These are phyloP conservation scores for Eubucco bourcierii DNA, from an alignment of 2,113 vertebrate genomes.

Conservation along the genomic window DNA sequence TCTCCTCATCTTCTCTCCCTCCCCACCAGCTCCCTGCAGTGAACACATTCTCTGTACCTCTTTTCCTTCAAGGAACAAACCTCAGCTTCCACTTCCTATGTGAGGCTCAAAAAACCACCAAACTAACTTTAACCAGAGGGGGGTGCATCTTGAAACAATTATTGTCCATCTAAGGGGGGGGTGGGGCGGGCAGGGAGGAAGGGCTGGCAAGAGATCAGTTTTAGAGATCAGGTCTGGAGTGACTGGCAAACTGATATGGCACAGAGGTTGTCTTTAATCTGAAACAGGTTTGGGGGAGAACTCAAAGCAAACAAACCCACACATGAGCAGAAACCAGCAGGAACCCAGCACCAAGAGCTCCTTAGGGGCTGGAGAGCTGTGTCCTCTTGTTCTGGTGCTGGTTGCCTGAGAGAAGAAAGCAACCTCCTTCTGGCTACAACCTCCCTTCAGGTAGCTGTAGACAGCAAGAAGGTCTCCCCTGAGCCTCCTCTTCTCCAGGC, in stretches of 20 bases:
- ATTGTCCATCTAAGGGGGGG: slow-evolving; percentile 36
- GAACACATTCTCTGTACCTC: not conserved
- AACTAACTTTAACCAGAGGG: slow-evolving; percentile 64
- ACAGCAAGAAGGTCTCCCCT: too few species aligned
- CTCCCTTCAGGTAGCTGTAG: too few species aligned
- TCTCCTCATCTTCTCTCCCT: not conserved
- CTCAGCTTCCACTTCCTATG: slow-evolving; percentile 25
- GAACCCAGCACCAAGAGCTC: slow-evolving; percentile 7
- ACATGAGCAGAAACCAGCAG: not conserved
- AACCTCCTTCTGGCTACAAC: too few species aligned
- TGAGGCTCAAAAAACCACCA: slow-evolving; percentile 27
- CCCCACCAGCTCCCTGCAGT: not conserved
- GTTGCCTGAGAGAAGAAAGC: too few species aligned
- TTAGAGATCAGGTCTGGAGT: slow-evolving; percentile 44
- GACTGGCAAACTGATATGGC: slow-evolving; percentile 66
- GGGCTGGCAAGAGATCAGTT: slow-evolving; percentile 51
- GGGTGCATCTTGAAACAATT: slow-evolving; percentile 70
- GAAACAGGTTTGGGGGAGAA: slow-evolving; percentile 44
- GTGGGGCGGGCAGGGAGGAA: slow-evolving; percentile 3
- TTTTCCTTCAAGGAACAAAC: slow-evolving; percentile 43
- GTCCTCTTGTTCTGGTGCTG: too few species aligned
- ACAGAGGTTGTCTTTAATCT: slow-evolving; percentile 24
- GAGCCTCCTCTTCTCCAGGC: too few species aligned
- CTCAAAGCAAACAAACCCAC: not conserved
- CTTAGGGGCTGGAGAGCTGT: not conserved